Evolutionary conservation across 2,113 vertebrate species (phyloP).

Genomic region (Brachypodius melanocephalos): DNA sequence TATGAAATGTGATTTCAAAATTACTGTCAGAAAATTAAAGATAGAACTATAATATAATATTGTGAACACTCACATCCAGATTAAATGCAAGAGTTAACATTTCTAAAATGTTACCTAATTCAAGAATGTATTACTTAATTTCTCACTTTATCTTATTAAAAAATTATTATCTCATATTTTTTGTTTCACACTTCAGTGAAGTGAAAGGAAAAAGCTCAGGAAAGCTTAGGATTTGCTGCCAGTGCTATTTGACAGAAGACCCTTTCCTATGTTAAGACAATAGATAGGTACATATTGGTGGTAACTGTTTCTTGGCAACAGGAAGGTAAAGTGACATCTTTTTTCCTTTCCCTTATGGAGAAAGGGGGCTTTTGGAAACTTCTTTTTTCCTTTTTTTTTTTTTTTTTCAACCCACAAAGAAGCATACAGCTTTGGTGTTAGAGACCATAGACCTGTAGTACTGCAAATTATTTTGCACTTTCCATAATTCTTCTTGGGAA

Average conservation of each 20-base stretch:
- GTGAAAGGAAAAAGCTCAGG: not conserved
- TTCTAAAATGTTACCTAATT: not conserved
- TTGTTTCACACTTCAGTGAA: not conserved
- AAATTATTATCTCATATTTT: not conserved
- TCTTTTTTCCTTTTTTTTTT: not conserved
- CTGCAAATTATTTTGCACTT: not conserved
- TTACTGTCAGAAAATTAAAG: not conserved
- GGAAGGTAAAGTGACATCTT: not conserved
- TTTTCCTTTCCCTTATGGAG: not conserved
- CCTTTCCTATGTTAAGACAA: not conserved
- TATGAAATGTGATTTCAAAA: not conserved
- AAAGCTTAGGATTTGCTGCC: not conserved
- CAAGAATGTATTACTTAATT: not conserved
- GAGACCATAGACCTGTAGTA: not conserved
- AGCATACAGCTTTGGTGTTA: not conserved
- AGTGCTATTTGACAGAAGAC: not conserved
- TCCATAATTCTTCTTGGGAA: not conserved
- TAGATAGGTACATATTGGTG: not conserved
- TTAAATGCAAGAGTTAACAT: not conserved
- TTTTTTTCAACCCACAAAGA: not conserved
- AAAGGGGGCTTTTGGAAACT: too few relatives aligned
- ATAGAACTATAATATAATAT: not conserved
- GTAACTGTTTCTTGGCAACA: not conserved
- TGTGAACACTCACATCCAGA: not conserved
- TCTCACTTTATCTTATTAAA: not conserved